phyloP scores from a whole-genome alignment of 2,113 vertebrate genomes.

The Pipa parva region DNA sequence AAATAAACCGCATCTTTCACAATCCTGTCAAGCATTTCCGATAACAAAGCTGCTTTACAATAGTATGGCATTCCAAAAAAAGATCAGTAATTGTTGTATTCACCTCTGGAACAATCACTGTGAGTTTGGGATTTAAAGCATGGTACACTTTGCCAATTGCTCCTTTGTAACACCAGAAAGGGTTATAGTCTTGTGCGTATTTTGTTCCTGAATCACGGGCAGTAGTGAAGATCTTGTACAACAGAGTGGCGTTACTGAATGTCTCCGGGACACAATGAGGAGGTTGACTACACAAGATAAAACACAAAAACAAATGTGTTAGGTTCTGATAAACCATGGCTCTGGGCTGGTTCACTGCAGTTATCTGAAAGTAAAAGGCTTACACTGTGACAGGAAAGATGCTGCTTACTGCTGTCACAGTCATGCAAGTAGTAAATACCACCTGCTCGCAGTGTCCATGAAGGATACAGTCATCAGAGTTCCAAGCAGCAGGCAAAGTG shows the following conservation, averaged over 20 bases:
- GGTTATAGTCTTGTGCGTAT: slow-evolving; percentile 95
- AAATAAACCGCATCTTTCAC: too few relatives aligned
- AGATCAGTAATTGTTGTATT: slow-evolving; percentile 55
- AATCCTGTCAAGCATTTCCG: background rate
- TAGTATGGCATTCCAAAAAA: background rate
- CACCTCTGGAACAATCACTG: slow-evolving; percentile 93
- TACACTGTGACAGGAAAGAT: slow-evolving; percentile 95
- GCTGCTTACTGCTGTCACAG: slow-evolving; percentile 77
- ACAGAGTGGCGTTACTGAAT: slow-evolving; percentile 88
- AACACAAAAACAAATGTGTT: slow-evolving; percentile 12
- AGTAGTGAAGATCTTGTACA: slow-evolving; percentile 96
- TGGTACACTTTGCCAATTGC: slow-evolving; percentile 96
- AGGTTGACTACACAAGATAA: slow-evolving; percentile 74
- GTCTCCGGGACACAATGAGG: slow-evolving; percentile 91
- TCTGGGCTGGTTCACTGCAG: background rate
- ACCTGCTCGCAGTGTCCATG: slow-evolving; percentile 94
- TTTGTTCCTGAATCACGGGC: slow-evolving; percentile 90
- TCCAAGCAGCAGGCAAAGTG: slow-evolving; percentile 89
- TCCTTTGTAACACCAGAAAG: slow-evolving; percentile 98
- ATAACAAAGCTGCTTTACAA: background rate
- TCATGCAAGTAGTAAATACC: slow-evolving; percentile 93
- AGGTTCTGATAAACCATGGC: background rate
- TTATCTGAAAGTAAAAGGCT: slow-evolving; percentile 50
- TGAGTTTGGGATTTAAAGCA: slow-evolving; percentile 91
- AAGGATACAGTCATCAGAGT: slow-evolving; percentile 87